Percentiles rank a stretch among this genome's conserved stretches.
Conservation (phyloP, 2,797 vertebrate species). For the Psittacula echo region DNA sequence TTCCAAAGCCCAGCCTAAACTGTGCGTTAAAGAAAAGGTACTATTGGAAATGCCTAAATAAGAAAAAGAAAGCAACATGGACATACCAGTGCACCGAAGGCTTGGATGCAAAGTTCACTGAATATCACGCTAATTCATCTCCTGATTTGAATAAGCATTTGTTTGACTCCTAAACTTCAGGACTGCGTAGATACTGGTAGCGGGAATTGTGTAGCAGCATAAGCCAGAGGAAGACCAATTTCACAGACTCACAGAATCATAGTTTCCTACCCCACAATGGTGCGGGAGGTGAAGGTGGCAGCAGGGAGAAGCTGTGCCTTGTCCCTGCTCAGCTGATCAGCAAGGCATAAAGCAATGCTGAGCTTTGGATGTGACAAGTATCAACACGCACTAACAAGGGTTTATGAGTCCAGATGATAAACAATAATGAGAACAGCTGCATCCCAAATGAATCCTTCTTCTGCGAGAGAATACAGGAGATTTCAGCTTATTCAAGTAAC, state of each 20-base stretch:
- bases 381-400: neutral
- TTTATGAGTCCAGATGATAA: neutral
- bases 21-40: accelerated
- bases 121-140: accelerated
- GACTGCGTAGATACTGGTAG: accelerated
- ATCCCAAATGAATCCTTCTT: neutral
- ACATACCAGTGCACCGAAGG: accelerated
- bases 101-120: neutral
- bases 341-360: neutral
- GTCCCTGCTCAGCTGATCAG: neutral
- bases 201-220: accelerated
- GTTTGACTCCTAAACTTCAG: neutral
- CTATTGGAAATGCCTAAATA: neutral
- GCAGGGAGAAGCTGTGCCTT: neutral
- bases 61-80: neutral
- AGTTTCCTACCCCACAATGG: accelerated
- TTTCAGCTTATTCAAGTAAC: slow-evolving; percentile 8
- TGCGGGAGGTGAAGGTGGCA: neutral
- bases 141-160: accelerated
- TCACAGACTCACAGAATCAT: neutral
- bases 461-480: neutral
- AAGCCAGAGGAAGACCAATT: neutral
- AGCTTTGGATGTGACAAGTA: neutral
- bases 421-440: slow-evolving; percentile 16
- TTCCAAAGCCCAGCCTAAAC: neutral